These are phyloP conservation scores for Echeneis naucrates DNA, from an alignment of 2,797 vertebrate genomes.

Conservation along the genomic window DNA sequence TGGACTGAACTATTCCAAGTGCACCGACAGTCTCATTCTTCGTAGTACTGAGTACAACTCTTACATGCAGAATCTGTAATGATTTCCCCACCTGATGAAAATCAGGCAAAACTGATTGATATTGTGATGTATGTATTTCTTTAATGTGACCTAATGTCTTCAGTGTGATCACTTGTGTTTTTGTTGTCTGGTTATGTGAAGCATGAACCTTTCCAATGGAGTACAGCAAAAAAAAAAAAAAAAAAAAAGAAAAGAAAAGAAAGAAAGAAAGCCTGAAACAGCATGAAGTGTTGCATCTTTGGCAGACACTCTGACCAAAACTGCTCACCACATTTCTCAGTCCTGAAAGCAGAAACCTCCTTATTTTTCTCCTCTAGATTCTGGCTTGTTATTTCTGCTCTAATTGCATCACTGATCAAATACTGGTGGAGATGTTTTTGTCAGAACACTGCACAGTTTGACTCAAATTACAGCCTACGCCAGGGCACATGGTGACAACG, in stretches of 20 bases:
- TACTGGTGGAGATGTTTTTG: slow-evolving; percentile 29
- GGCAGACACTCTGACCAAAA: not conserved
- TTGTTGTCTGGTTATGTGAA: no score
- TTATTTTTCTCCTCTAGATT: not conserved
- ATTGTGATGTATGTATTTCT: no score
- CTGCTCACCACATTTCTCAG: not conserved
- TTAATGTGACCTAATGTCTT: no score
- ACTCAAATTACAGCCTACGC: slow-evolving; percentile 39
- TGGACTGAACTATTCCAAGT: not conserved
- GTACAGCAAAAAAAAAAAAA: not conserved
- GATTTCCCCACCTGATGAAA: no score
- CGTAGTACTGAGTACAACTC: not conserved
- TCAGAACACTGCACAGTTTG: slow-evolving; percentile 15
- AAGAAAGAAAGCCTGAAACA: not conserved
- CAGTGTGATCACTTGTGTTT: no score
- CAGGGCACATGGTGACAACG: slow-evolving; percentile 2
- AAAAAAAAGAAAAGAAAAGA: no score
- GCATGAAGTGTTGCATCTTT: not conserved
- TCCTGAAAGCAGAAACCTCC: not conserved
- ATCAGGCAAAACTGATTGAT: no score
- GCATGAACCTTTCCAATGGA: not conserved
- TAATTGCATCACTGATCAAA: slow-evolving; percentile 47
- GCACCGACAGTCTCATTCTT: not conserved
- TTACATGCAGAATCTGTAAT: no score
- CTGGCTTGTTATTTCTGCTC: slow-evolving; percentile 22